Evolutionary conservation across 2,113 vertebrate genomes (phyloP).

Genomic region (Phylloscopus trochilus): DNA sequence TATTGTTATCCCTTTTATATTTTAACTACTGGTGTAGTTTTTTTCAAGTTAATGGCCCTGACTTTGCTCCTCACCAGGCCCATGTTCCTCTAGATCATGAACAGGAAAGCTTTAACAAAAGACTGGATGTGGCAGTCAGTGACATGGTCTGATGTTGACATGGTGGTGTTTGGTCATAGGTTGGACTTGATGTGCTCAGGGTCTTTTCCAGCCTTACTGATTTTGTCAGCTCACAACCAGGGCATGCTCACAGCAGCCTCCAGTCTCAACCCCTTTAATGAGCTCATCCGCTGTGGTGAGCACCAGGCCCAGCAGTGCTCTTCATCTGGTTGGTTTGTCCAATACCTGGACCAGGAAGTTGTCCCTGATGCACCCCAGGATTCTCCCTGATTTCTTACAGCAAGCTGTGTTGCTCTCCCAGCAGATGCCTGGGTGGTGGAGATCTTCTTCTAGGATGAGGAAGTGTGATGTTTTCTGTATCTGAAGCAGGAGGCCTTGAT

Average conservation of each 20-base stretch:
- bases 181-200: fast-evolving
- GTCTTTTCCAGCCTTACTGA: not conserved
- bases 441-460: not conserved
- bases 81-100: not conserved
- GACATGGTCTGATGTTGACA: not conserved
- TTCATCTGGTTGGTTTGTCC: not conserved
- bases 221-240: not conserved
- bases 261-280: not conserved
- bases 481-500: not conserved
- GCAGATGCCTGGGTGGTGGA: not conserved
- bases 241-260: not conserved
- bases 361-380: not conserved
- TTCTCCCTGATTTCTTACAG: not conserved
- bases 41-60: not conserved
- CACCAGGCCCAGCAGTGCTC: not conserved
- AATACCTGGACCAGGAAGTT: not conserved
- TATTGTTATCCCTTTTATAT: not conserved
- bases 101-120: not conserved
- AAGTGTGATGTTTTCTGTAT: not conserved
- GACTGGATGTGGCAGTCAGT: not conserved
- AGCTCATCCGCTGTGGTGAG: not conserved
- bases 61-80: not conserved
- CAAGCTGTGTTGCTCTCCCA: not conserved
- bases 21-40: not conserved
- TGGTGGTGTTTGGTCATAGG: not conserved